phyloP scores from a whole-genome alignment of 2,797 vertebrate species.

The Alectoris magna region DNA sequence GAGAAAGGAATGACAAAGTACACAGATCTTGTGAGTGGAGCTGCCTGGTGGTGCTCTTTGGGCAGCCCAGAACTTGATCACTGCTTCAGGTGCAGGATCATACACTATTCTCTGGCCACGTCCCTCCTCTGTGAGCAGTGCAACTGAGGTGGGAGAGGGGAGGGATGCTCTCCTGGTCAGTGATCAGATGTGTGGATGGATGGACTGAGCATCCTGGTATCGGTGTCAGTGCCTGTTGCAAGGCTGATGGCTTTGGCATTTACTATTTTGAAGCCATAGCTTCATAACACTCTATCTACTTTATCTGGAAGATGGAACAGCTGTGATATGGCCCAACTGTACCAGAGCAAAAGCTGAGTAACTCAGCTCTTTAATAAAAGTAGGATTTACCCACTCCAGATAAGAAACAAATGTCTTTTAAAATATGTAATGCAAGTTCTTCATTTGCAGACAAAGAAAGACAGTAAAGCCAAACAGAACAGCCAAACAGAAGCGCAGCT shows the following conservation, averaged over 20 bases:
- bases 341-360: not conserved
- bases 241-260: not conserved
- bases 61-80: not conserved
- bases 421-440: not conserved
- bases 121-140: not conserved
- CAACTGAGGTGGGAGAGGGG: not conserved
- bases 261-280: not conserved
- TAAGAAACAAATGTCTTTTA: not conserved
- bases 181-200: not conserved
- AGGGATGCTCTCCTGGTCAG: not conserved
- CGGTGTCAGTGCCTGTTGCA: not conserved
- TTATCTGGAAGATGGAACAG: not conserved
- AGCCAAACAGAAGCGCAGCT: not conserved
- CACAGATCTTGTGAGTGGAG: not conserved
- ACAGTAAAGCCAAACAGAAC: not conserved
- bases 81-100: not conserved
- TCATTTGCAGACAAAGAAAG: not conserved
- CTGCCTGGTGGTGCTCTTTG: not conserved
- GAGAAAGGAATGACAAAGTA: not conserved
- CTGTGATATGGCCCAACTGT: not conserved
- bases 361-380: not conserved
- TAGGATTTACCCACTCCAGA: not conserved
- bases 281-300: not conserved
- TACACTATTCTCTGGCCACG: not conserved
- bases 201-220: not conserved